Percentiles rank a stretch among this genome's conserved stretches.
phyloP scores from a whole-genome alignment of 2,113 vertebrate species.

The Catharus fuscescens region DNA sequence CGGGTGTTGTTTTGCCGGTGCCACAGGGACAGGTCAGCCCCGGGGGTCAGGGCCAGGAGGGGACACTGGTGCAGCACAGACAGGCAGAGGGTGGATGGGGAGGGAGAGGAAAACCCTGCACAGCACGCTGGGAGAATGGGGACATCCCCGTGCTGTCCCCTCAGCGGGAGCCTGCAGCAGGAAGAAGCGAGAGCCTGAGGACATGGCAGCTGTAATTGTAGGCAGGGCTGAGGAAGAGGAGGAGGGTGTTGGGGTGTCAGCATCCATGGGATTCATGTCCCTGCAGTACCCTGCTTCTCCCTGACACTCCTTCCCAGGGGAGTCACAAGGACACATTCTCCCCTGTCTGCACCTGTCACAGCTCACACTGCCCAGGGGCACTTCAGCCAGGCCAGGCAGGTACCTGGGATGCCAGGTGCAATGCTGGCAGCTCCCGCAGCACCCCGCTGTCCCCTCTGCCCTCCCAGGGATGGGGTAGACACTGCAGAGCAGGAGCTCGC shows the following conservation, averaged over 20 bases:
- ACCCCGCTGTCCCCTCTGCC: background rate
- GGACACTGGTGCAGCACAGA: background rate
- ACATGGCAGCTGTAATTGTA: background rate
- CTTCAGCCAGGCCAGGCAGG: background rate
- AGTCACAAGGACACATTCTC: background rate
- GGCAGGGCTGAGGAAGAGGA: background rate
- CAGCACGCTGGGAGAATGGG: background rate
- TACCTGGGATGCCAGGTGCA: background rate
- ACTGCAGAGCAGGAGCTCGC: background rate
- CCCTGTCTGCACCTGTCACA: background rate
- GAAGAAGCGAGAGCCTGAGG: background rate
- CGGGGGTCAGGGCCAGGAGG: too few relatives aligned
- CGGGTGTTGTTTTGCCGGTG: background rate
- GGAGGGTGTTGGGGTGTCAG: background rate
- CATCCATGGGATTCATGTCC: background rate
- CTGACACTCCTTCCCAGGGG: background rate
- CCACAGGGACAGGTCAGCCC: accelerated
- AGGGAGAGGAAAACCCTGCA: background rate
- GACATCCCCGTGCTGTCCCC: background rate
- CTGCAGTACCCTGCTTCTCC: background rate
- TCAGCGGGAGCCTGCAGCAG: background rate
- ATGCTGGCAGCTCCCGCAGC: background rate
- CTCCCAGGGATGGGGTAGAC: accelerated
- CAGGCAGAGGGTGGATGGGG: background rate
- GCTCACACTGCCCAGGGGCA: background rate